Conservation (phyloP, 2,797 vertebrate species). For the Argentina silus region DNA sequence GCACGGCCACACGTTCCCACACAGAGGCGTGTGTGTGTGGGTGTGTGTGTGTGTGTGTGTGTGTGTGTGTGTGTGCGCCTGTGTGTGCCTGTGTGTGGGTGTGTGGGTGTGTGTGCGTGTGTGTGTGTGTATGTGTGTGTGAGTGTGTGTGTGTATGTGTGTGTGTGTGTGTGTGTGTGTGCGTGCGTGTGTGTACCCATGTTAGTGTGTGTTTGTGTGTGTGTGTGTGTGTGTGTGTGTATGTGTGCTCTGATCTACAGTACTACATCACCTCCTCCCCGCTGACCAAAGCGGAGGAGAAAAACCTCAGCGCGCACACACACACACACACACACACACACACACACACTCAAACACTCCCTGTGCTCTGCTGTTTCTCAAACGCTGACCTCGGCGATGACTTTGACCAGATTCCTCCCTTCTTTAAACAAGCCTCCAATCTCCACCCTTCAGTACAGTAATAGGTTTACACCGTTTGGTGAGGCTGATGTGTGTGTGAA, state of each 20-base stretch:
- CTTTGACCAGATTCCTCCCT: conserved; percentile 70
- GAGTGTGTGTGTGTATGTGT: conserved; percentile 17
- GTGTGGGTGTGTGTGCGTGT: background rate
- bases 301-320: conserved; percentile 18
- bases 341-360: conserved; percentile 26
- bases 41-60: conserved; percentile 17
- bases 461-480: conserved; percentile 62
- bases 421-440: conserved; percentile 79
- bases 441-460: conserved; percentile 69
- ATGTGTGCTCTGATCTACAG: conserved; percentile 21
- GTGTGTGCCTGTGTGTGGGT: conserved; percentile 17
- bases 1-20: conserved; percentile 26
- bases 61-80: conserved; percentile 9
- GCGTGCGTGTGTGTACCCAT: too few relatives aligned
- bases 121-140: conserved; percentile 16
- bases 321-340: conserved; percentile 16
- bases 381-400: conserved; percentile 61
- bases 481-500: conserved; percentile 22
- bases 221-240: conserved; percentile 7
- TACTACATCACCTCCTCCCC: conserved; percentile 42
- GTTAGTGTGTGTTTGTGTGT: too few relatives aligned
- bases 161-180: conserved; percentile 40
- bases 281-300: conserved; percentile 47
- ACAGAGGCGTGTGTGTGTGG: conserved; percentile 11
- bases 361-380: conserved; percentile 72